Percentiles rank a stretch among this genome's conserved stretches.
phyloP scores from a whole-genome alignment of 1,140 invertebrate genomes.

The Lasioglossum baleicum region DNA sequence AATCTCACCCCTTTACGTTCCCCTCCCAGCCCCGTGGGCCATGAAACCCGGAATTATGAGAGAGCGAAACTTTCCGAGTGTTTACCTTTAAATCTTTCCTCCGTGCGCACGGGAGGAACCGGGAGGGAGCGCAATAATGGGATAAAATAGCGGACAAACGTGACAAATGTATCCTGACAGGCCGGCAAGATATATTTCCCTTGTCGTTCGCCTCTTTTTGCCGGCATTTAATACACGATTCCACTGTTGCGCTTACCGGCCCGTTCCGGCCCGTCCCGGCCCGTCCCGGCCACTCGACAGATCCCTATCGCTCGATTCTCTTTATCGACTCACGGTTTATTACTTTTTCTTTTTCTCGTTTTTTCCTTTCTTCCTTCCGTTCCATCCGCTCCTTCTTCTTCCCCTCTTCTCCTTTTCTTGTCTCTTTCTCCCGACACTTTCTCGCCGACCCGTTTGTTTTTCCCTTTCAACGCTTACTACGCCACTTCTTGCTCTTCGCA shows the following conservation, averaged over 20 bases:
- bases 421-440: too few relatives aligned
- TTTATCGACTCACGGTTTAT: constrained; percentile 41
- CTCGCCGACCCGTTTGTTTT: neutral
- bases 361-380: too few relatives aligned
- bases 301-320: constrained; percentile 42
- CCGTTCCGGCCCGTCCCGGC: constrained; percentile 1
- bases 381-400: too few relatives aligned
- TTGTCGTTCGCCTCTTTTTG: constrained; percentile 37
- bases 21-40: neutral
- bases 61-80: constrained; percentile 27
- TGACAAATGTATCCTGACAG: constrained; percentile 49
- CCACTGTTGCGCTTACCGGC: constrained; percentile 30
- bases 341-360: constrained; percentile 7
- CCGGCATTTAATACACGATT: constrained; percentile 45
- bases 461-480: neutral
- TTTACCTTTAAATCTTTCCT: constrained; percentile 46
- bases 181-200: constrained; percentile 41
- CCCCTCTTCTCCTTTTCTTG: too few relatives aligned
- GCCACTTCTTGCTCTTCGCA: neutral
- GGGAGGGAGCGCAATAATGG: constrained; percentile 42
- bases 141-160: constrained; percentile 48
- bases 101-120: constrained; percentile 1
- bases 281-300: constrained; percentile 29
- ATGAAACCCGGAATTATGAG: constrained; percentile 15
- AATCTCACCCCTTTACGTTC: neutral